These are phyloP conservation scores for Dione juno DNA, from an alignment of 2,888 invertebrate genomes.

Conservation along the genomic window DNA sequence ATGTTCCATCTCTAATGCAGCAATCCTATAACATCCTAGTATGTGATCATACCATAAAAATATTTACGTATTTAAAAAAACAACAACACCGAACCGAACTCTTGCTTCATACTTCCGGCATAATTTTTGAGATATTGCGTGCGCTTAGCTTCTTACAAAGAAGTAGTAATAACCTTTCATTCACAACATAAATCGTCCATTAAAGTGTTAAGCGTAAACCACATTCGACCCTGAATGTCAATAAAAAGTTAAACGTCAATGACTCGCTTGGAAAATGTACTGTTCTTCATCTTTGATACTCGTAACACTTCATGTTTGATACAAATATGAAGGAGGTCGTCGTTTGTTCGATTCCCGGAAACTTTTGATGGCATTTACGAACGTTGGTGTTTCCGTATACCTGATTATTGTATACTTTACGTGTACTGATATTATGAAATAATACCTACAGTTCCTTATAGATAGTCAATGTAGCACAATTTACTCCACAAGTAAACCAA, in stretches of 20 bases:
- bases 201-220: neutral
- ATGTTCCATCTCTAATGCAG: too few species aligned
- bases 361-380: slow-evolving; percentile 11
- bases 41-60: too few species aligned
- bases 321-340: slow-evolving; percentile 13
- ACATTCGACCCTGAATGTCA: neutral
- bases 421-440: neutral
- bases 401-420: neutral
- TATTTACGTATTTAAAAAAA: too few species aligned
- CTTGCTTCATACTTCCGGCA: too few species aligned
- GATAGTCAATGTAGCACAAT: too few species aligned
- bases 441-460: neutral
- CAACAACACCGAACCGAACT: too few species aligned
- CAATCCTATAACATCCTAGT: too few species aligned
- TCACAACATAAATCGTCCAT: neutral
- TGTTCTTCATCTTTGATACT: too few species aligned
- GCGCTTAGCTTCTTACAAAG: neutral
- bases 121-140: neutral
- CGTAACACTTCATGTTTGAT: too few species aligned
- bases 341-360: slow-evolving; percentile 4
- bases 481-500: too few species aligned
- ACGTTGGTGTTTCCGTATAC: neutral
- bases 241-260: slow-evolving; percentile 3
- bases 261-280: neutral
- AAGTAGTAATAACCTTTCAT: neutral